Evolutionary conservation across 2,797 vertebrate genomes (phyloP), one percentile per base, ranked within the genome.

Genomic region (Megaceryle alcyon): DNA sequence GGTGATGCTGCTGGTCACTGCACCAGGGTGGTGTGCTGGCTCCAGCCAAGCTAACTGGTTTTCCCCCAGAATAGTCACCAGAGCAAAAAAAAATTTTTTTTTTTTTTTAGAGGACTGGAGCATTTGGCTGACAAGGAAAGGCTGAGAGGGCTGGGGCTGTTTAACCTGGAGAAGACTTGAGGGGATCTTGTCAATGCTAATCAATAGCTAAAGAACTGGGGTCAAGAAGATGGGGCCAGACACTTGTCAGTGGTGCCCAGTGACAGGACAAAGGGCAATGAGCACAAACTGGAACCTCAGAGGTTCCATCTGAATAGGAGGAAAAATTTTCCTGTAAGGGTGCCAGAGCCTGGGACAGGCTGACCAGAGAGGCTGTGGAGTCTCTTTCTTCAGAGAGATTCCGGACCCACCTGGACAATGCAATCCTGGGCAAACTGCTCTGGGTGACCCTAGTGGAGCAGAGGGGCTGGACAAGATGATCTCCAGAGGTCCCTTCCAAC

Each of bases 21-120:
- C 16, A 10, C 7, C 0, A 0, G 29, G 14, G 8, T 3, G 4
- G 7, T 21, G 26, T 11, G 6, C 23, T 43, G 76, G 17, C 5
- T 63, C 31, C 51, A 46, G n/a, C 54, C 31, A 81, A 35, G 33
- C 21, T 31, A 57, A 33, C 14, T 10, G n/a, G 3, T 68, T 90
- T 93, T 44, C 59, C 82, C 25, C 35, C 12, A 44, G 12, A 82
- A 63, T 1, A 54, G 31, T 48, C 39, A 48, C 49, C 17, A 31
- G 44, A 68, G 33, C 37, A 29, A 72, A 14, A 39, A 39, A 33
- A 33, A 33, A 33, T 33, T n/a, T 35, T 82, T 23, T 14, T 10
- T 29, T 31, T 19, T 26, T 56, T 56, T 56, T 56, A 56, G 29
- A 29, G 18, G 29, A 31, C 53, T 56, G 53, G 10, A 56, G 53